A percentile compares a stretch with the other conserved stretches of the same genome.
These are phyloP conservation scores for Natrix natrix DNA, from an alignment of 2,797 vertebrate species.

Conservation along the genomic window DNA sequence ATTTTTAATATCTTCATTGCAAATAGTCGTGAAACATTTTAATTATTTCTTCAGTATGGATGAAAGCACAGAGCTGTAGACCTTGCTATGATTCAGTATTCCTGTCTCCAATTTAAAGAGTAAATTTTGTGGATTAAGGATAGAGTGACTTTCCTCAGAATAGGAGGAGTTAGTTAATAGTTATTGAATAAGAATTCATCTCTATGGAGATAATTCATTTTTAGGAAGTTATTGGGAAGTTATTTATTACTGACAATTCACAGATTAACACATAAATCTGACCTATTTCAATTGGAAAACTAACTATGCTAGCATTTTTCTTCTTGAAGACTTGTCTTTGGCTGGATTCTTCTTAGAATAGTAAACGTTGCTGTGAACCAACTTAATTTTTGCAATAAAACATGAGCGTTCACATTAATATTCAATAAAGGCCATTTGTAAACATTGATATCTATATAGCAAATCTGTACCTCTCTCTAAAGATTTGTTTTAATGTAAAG, in stretches of 20 bases:
- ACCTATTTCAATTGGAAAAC: background rate
- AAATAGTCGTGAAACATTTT: slow-evolving; percentile 43
- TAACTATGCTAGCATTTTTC: background rate
- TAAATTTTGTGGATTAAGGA: slow-evolving; percentile 32
- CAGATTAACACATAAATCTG: background rate
- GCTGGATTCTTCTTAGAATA: background rate
- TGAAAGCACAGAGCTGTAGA: slow-evolving; percentile 31
- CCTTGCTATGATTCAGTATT: slow-evolving; percentile 43
- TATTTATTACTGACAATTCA: background rate
- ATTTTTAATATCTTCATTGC: slow-evolving; percentile 49
- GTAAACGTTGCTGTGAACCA: background rate
- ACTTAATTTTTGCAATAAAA: background rate
- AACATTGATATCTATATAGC: background rate
- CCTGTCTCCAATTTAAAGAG: slow-evolving; percentile 18
- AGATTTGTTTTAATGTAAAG: background rate
- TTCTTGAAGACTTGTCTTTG: background rate
- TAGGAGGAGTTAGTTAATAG: background rate
- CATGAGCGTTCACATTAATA: background rate
- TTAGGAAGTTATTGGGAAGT: background rate
- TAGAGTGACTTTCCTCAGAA: slow-evolving; percentile 19
- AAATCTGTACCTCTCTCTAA: background rate
- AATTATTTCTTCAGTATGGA: slow-evolving; percentile 45
- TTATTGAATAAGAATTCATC: background rate
- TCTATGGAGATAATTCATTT: background rate
- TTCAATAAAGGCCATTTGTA: background rate